Evolutionary conservation across 92 coral and sea anemone genomes (phyloP).

Genomic region (Bergia sp.): DNA sequence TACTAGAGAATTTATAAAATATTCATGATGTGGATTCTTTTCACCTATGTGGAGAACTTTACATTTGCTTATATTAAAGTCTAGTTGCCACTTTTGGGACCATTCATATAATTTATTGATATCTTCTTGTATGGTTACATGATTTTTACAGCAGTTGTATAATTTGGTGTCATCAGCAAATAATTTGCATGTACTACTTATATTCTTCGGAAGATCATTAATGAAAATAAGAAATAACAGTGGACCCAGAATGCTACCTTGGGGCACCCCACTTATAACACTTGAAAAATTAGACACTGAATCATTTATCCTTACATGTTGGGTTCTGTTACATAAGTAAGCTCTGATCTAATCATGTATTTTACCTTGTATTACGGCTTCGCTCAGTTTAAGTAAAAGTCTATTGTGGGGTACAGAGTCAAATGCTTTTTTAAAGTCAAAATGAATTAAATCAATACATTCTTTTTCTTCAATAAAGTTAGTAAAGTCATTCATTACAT

Average conservation of each 20-base stretch:
- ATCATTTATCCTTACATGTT: neutral
- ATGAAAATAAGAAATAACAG: neutral
- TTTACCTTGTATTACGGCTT: neutral
- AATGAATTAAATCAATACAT: neutral
- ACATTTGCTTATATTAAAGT: constrained; percentile 4
- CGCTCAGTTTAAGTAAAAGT: neutral
- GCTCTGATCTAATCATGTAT: neutral
- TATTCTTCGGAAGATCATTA: neutral
- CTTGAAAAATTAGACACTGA: neutral
- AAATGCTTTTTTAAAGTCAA: neutral
- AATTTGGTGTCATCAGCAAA: constrained; percentile 15
- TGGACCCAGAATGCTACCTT: constrained; percentile 2
- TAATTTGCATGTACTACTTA: neutral
- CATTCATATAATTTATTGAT: neutral
- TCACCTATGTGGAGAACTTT: constrained; percentile 5
- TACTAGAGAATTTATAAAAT: neutral
- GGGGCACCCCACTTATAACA: constrained; percentile 12
- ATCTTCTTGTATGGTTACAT: neutral
- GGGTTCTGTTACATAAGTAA: neutral
- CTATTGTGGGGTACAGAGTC: neutral
- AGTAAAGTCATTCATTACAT: neutral
- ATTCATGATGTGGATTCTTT: constrained; percentile 2
- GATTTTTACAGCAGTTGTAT: neutral
- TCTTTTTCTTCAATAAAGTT: neutral
- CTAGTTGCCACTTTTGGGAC: constrained; percentile 7